Conservation (phyloP, 2,888 invertebrate genomes). For the Xestoiulus laeticollis region DNA sequence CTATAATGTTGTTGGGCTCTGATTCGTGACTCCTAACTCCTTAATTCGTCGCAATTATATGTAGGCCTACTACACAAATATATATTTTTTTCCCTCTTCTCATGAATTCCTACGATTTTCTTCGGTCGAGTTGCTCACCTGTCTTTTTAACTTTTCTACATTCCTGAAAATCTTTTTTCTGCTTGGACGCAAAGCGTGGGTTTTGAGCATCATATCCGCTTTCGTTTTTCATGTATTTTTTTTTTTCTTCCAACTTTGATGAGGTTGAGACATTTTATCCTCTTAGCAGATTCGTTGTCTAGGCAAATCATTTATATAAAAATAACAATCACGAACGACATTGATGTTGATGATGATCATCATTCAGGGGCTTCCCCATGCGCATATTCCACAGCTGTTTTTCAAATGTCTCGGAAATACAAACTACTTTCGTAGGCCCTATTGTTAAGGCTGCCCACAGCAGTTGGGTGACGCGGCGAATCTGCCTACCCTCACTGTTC, state of each 20-base stretch:
- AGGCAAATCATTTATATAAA: not conserved
- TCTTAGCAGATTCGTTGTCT: not conserved
- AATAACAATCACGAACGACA: not conserved
- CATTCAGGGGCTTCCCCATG: conserved; percentile 20
- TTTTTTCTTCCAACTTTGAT: not conserved
- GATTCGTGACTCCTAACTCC: not conserved
- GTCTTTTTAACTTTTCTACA: conserved; percentile 23
- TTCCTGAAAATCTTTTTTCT: conserved; percentile 4
- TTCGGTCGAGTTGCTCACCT: not conserved
- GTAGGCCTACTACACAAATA: not conserved
- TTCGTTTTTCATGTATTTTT: not conserved
- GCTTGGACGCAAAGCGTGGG: not conserved
- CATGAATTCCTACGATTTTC: conserved; percentile 1
- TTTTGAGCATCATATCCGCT: not conserved
- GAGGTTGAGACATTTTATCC: conserved; percentile 13
- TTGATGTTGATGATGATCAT: not conserved
- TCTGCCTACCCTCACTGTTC: not conserved
- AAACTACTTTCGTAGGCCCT: conserved; percentile 9
- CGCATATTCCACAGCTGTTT: not conserved
- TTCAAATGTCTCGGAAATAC: conserved; percentile 11
- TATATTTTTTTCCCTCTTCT: not conserved
- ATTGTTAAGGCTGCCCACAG: not conserved
- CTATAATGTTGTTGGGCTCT: not conserved
- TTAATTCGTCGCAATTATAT: not conserved
- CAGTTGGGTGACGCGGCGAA: not conserved